phyloP scores from a whole-genome alignment of 1,140 invertebrate genomes.

The Colletes gigas region DNA sequence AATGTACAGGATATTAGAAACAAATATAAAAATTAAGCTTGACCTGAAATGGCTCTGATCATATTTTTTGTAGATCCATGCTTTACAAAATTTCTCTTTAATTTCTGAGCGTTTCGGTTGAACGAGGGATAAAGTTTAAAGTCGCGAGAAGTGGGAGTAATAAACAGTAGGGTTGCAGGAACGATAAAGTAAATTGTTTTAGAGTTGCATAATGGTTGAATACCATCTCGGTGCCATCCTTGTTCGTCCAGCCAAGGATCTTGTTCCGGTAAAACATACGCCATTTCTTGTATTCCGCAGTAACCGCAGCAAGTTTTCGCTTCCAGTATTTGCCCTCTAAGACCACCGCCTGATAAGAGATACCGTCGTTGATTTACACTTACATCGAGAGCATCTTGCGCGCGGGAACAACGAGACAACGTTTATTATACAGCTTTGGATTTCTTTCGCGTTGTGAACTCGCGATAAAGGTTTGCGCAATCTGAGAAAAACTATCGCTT shows the following conservation, averaged over 20 bases:
- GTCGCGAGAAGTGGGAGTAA: too few relatives aligned
- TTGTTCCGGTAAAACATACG: conserved; percentile 95
- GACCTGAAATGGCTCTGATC: too few relatives aligned
- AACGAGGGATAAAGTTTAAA: too few relatives aligned
- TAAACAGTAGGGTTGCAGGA: too few relatives aligned
- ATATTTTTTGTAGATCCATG: too few relatives aligned
- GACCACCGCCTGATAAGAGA: conserved; percentile 89
- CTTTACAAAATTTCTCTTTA: too few relatives aligned
- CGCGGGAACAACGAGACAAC: background rate
- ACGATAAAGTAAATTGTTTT: background rate
- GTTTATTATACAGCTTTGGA: background rate
- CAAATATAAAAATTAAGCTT: too few relatives aligned
- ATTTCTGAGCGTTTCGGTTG: too few relatives aligned
- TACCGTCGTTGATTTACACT: conserved; percentile 46
- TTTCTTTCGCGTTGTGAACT: background rate
- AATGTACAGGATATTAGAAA: too few relatives aligned
- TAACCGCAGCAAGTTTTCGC: conserved; percentile 96
- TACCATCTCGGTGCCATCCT: conserved; percentile 90
- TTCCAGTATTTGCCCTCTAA: conserved; percentile 99
- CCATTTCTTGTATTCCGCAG: conserved; percentile 99
- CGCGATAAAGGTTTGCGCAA: background rate
- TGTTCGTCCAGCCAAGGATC: conserved; percentile 87
- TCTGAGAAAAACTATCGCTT: background rate
- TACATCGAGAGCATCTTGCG: background rate
- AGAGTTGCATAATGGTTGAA: background rate